Evolutionary conservation across 2,888 invertebrate species (phyloP).

Genomic region (Myopa tessellatipennis): DNA sequence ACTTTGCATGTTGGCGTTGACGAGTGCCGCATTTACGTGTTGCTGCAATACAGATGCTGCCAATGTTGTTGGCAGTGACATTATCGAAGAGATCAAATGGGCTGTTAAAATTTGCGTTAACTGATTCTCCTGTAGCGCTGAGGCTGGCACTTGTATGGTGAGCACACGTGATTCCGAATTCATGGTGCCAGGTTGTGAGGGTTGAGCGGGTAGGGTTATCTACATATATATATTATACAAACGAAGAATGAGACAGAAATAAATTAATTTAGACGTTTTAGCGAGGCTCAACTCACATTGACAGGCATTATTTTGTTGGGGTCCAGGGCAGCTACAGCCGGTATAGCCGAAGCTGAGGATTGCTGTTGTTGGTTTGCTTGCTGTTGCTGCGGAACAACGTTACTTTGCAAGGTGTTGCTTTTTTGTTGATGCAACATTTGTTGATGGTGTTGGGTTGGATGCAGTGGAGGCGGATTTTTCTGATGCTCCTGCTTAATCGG

Average conservation of each 20-base stretch:
- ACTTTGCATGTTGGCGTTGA: constrained; percentile 70
- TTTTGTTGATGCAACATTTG: constrained; percentile 44
- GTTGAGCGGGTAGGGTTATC: constrained; percentile 77
- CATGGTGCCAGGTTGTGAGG: constrained; percentile 78
- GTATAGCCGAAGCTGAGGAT: constrained; percentile 57
- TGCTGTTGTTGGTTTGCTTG: constrained; percentile 48
- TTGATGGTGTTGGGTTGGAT: constrained; percentile 61
- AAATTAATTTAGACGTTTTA: background rate
- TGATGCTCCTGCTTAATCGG: constrained; percentile 56
- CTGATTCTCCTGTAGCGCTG: constrained; percentile 81
- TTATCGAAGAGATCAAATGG: constrained; percentile 89
- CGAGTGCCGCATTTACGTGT: constrained; percentile 85
- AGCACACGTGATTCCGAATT: constrained; percentile 78
- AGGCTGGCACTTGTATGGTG: constrained; percentile 91
- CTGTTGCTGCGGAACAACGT: constrained; percentile 43
- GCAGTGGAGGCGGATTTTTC: constrained; percentile 61
- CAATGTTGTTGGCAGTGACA: constrained; percentile 84
- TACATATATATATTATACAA: constrained; percentile 66
- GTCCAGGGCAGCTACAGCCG: constrained; percentile 69
- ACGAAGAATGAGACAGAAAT: background rate
- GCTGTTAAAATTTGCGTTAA: constrained; percentile 81
- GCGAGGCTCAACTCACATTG: constrained; percentile 63
- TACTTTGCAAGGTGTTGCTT: constrained; percentile 13
- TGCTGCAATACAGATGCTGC: constrained; percentile 88
- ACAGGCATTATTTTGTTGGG: constrained; percentile 73